Evolutionary conservation across 2,888 invertebrate species (phyloP).

Genomic region (Drosophila buzzatii): DNA sequence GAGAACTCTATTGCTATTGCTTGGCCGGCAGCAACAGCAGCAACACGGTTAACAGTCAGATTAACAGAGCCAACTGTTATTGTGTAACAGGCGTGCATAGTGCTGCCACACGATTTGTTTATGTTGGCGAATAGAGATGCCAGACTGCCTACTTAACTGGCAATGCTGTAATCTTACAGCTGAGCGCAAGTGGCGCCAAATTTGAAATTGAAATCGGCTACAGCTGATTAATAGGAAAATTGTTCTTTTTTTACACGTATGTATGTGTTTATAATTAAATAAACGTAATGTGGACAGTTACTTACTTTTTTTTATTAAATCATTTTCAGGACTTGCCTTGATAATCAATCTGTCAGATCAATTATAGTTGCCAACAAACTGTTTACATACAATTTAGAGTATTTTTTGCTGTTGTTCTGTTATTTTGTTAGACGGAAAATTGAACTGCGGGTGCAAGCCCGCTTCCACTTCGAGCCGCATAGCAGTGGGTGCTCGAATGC

Average conservation of each 20-base stretch:
- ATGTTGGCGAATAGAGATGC: slow-evolving; percentile 30
- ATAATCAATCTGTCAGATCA: not conserved
- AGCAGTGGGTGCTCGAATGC: slow-evolving; percentile 47
- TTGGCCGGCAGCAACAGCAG: slow-evolving; percentile 45
- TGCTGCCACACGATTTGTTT: slow-evolving; percentile 34
- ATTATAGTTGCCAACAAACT: not conserved
- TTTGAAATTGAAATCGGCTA: slow-evolving; percentile 30
- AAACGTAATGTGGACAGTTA: not conserved
- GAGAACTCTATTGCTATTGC: slow-evolving; percentile 25
- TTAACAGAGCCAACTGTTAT: slow-evolving; percentile 30
- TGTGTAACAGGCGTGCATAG: slow-evolving; percentile 3
- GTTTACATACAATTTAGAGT: slow-evolving; percentile 7
- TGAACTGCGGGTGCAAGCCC: slow-evolving; percentile 47
- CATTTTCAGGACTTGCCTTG: no score
- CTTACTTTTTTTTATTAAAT: not conserved
- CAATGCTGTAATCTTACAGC: slow-evolving; percentile 29
- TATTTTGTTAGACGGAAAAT: slow-evolving; percentile 9
- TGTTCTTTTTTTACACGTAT: not conserved
- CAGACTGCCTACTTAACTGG: slow-evolving; percentile 21
- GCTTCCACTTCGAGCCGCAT: slow-evolving; percentile 32
- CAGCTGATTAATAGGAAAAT: not conserved
- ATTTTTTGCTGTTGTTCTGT: slow-evolving; percentile 11
- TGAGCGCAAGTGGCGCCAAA: slow-evolving; percentile 23
- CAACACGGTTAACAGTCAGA: slow-evolving; percentile 7
- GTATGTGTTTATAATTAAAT: not conserved